These are phyloP conservation scores for Rhyacophila brunnea DNA, from an alignment of 1,140 invertebrate genomes.

Conservation along the genomic window DNA sequence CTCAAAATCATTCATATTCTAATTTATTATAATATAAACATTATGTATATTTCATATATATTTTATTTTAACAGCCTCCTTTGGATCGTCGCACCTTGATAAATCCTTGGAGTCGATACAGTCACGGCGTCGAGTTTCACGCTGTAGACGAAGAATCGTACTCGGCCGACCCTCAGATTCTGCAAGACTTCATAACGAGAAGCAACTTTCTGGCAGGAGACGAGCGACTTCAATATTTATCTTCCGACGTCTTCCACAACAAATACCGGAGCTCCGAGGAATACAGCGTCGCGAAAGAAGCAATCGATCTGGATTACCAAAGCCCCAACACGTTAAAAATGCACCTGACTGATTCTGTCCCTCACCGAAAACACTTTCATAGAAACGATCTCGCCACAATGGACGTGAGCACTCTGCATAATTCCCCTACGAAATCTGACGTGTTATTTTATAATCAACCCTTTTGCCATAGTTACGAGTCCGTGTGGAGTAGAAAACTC, in stretches of 20 bases:
- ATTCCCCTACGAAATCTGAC: slow-evolving; percentile 35
- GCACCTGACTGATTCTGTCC: slow-evolving; percentile 41
- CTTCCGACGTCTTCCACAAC: slow-evolving; percentile 22
- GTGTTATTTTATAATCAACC: slow-evolving; percentile 31
- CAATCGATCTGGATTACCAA: slow-evolving; percentile 24
- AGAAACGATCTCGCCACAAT: slow-evolving; percentile 41
- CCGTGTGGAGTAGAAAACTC: slow-evolving; percentile 47
- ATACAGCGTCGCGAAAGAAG: slow-evolving; percentile 16
- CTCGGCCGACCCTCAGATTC: slow-evolving; percentile 23
- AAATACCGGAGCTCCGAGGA: slow-evolving; percentile 1
- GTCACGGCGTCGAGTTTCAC: slow-evolving; percentile 2
- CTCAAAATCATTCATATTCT: no score
- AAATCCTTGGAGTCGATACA: slow-evolving; percentile 27
- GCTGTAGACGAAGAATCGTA: slow-evolving; percentile 8
- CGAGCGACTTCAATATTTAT: slow-evolving; percentile 27
- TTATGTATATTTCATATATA: no score
- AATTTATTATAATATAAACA: no score
- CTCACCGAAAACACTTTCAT: slow-evolving; percentile 41
- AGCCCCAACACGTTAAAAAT: slow-evolving; percentile 26
- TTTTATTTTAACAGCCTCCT: slow-evolving; percentile 4
- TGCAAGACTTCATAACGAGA: slow-evolving; percentile 25
- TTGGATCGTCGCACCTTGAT: not conserved
- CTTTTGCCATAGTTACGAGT: slow-evolving; percentile 32
- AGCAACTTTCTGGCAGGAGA: slow-evolving; percentile 29
- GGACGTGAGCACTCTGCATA: slow-evolving; percentile 38